phyloP scores from a whole-genome alignment of 30 jellyfish, hydroid and myxozoan genomes.

The Chironex yamaguchii region DNA sequence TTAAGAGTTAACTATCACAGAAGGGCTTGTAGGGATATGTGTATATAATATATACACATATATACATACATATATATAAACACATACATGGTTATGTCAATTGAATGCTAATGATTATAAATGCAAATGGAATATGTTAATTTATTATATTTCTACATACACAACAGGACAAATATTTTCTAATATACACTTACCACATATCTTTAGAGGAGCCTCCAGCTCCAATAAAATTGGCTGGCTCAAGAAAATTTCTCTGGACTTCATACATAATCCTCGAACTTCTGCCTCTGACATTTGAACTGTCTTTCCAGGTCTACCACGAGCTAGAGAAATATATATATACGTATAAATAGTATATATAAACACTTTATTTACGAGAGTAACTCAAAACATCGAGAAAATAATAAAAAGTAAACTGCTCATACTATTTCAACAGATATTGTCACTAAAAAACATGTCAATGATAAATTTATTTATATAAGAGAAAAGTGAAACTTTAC shows the following conservation, averaged over 20 bases:
- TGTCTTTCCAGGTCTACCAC: conserved; percentile 99
- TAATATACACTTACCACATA: conserved; percentile 83
- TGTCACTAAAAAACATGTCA: no score
- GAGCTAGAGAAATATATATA: conserved; percentile 67
- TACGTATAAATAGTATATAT: background rate
- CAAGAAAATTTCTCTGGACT: conserved; percentile 93
- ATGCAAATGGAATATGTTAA: background rate
- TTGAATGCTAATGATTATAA: no score
- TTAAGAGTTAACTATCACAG: no score
- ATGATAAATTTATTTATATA: no score
- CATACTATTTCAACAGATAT: background rate
- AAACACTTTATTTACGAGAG: background rate
- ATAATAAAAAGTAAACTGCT: background rate
- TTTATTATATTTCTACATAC: background rate
- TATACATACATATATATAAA: no score
- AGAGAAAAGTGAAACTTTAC: no score
- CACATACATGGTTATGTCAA: no score
- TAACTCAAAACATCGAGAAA: background rate
- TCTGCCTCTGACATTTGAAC: conserved; percentile 99
- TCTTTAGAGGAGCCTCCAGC: conserved; percentile 97
- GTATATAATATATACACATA: no score
- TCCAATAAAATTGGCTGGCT: conserved; percentile 99
- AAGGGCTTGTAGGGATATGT: no score
- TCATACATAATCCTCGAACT: conserved; percentile 94
- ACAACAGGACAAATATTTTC: background rate